These are phyloP conservation scores for Grammomys surdaster DNA, from an alignment of 2,113 vertebrate species.

Conservation along the genomic window DNA sequence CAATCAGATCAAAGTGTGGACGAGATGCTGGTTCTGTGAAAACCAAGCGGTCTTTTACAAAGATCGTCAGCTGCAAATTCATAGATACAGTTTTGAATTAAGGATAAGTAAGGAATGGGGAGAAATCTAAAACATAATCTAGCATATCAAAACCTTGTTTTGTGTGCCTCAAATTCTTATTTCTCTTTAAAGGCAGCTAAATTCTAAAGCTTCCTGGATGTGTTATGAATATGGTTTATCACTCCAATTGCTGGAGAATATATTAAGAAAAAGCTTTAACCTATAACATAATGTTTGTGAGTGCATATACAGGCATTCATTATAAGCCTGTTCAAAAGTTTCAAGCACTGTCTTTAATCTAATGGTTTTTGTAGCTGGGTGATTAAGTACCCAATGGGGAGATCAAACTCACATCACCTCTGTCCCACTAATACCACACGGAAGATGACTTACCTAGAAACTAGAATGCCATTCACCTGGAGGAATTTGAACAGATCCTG, in stretches of 20 bases:
- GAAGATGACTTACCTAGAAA: slow-evolving; percentile 91
- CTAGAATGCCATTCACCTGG: slow-evolving; percentile 93
- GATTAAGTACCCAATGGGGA: neutral
- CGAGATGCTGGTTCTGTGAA: neutral
- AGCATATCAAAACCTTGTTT: neutral
- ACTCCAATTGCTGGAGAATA: neutral
- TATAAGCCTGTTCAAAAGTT: neutral
- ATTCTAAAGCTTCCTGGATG: neutral
- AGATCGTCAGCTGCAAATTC: neutral
- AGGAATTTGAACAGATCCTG: slow-evolving; percentile 98
- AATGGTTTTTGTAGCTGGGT: neutral
- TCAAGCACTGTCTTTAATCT: neutral
- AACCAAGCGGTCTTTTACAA: neutral
- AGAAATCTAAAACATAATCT: neutral
- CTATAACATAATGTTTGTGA: neutral
- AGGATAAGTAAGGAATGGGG: neutral
- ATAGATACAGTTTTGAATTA: slow-evolving; percentile 13
- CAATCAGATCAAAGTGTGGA: neutral
- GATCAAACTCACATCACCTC: neutral
- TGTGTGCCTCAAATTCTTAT: neutral
- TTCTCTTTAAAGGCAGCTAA: neutral
- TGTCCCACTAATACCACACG: no score
- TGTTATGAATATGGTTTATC: neutral
- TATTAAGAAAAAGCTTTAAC: neutral
- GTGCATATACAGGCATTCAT: neutral